Evolutionary conservation across 2,797 vertebrate species (phyloP).

Genomic region (Scarus forsteni): DNA sequence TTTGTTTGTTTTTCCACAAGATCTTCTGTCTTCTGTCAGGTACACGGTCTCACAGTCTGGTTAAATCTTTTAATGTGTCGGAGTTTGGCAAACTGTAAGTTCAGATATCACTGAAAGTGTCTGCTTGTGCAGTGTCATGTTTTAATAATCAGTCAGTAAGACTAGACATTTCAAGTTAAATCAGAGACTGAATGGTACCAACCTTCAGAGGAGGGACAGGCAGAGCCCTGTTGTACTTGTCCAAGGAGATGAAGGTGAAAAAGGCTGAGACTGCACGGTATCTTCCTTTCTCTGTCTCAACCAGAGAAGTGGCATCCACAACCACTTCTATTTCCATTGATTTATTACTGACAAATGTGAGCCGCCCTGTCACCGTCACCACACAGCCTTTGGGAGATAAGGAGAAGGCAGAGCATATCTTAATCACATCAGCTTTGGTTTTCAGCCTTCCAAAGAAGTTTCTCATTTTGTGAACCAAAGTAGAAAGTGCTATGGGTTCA

Average conservation of each 20-base stretch:
- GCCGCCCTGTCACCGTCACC: slow-evolving; percentile 92
- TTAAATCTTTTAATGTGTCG: too few relatives aligned
- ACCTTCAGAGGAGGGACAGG: slow-evolving; percentile 92
- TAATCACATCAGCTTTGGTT: neutral
- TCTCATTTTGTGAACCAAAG: neutral
- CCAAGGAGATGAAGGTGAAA: slow-evolving; percentile 95
- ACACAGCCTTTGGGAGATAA: slow-evolving; percentile 85
- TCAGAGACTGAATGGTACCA: slow-evolving; percentile 34
- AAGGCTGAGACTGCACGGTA: slow-evolving; percentile 93
- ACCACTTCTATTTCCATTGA: slow-evolving; percentile 98
- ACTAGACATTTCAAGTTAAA: neutral
- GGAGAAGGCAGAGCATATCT: neutral
- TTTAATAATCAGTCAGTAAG: neutral
- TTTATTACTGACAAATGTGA: slow-evolving; percentile 95
- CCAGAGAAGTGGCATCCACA: slow-evolving; percentile 89
- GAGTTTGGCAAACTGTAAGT: too few relatives aligned
- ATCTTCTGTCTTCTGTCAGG: too few relatives aligned
- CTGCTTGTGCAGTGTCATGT: too few relatives aligned
- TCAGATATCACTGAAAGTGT: too few relatives aligned
- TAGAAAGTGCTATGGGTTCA: neutral
- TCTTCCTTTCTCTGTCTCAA: slow-evolving; percentile 81
- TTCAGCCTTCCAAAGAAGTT: neutral
- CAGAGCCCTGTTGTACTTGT: slow-evolving; percentile 88
- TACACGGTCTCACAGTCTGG: too few relatives aligned
- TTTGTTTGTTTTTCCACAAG: too few relatives aligned